A percentile compares a stretch with the other conserved stretches of the same genome.
phyloP scores from a whole-genome alignment of 1,140 invertebrate genomes.

The Heliconius eleuchia region DNA sequence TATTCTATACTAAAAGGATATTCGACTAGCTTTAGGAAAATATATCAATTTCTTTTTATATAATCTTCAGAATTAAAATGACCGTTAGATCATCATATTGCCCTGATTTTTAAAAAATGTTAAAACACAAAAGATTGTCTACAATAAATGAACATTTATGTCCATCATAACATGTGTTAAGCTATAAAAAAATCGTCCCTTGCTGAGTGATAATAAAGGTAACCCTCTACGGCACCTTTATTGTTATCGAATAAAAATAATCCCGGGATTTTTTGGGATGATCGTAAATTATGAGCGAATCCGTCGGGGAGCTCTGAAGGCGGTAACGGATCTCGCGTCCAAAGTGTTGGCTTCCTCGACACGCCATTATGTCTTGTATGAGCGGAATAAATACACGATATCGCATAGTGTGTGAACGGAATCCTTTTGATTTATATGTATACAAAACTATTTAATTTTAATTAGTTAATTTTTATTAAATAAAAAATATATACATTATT shows the following conservation, averaged over 20 bases:
- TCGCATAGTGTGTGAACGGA: constrained; percentile 4
- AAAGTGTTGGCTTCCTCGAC: constrained; percentile 38
- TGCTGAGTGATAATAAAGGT: constrained; percentile 78
- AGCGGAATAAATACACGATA: constrained; percentile 23
- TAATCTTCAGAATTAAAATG: not conserved
- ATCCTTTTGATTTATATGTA: not conserved
- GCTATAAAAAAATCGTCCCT: constrained; percentile 67
- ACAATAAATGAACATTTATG: constrained; percentile 23
- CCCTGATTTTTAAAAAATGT: not conserved
- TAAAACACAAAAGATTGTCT: not conserved
- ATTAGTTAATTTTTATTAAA: too few relatives aligned
- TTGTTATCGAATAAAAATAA: constrained; percentile 81
- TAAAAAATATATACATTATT: too few relatives aligned
- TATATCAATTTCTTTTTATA: too few relatives aligned
- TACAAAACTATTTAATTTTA: not conserved
- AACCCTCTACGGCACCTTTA: constrained; percentile 76
- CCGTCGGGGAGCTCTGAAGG: constrained; percentile 43
- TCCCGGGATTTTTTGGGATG: constrained; percentile 76
- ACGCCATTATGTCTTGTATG: constrained; percentile 31
- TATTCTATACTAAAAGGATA: too few relatives aligned
- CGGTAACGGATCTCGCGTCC: constrained; percentile 28
- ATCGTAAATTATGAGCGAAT: constrained; percentile 78
- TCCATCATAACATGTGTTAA: constrained; percentile 63
- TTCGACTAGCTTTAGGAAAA: too few relatives aligned
- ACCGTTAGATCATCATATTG: not conserved